Percentiles rank a stretch among this genome's conserved stretches.
Conservation (phyloP, 1,140 invertebrate genomes). For the Drosophila mojavensis region DNA sequence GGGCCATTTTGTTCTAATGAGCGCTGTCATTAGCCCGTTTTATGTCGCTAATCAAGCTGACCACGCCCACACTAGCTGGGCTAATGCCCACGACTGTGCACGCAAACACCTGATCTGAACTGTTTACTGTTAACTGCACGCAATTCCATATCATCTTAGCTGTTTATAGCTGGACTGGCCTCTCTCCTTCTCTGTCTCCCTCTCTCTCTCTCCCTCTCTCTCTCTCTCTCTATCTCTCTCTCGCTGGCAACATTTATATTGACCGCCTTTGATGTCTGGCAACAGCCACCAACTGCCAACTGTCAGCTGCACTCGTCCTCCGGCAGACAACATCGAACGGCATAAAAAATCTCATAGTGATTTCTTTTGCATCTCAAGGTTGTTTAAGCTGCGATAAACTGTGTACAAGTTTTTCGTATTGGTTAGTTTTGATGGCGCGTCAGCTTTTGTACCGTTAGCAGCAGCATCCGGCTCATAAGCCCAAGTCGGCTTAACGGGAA, state of each 20-base stretch:
- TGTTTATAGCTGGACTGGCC: no score
- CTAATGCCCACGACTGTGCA: neutral
- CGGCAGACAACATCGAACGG: no score
- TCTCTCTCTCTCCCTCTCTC: no score
- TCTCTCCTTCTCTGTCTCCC: no score
- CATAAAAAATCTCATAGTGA: no score
- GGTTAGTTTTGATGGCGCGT: neutral
- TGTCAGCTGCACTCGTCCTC: no score
- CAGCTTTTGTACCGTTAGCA: neutral
- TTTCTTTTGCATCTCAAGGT: neutral
- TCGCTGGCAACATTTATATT: no score
- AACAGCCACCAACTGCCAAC: no score
- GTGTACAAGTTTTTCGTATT: neutral
- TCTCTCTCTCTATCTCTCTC: no score
- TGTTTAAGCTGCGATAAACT: neutral
- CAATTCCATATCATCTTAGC: no score
- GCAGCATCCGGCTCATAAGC: slow-evolving; percentile 20
- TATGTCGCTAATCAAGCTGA: slow-evolving; percentile 71
- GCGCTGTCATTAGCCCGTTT: slow-evolving; percentile 76
- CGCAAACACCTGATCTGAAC: neutral
- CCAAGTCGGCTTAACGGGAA: slow-evolving; percentile 9
- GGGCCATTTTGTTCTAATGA: slow-evolving; percentile 50
- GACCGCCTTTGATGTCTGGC: no score
- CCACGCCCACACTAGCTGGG: slow-evolving; percentile 24
- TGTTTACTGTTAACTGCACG: no score